A percentile compares a stretch with the other conserved stretches of the same genome.
Evolutionary conservation across 2,113 vertebrate genomes (phyloP).

Genomic region (Hippocampus zosterae): DNA sequence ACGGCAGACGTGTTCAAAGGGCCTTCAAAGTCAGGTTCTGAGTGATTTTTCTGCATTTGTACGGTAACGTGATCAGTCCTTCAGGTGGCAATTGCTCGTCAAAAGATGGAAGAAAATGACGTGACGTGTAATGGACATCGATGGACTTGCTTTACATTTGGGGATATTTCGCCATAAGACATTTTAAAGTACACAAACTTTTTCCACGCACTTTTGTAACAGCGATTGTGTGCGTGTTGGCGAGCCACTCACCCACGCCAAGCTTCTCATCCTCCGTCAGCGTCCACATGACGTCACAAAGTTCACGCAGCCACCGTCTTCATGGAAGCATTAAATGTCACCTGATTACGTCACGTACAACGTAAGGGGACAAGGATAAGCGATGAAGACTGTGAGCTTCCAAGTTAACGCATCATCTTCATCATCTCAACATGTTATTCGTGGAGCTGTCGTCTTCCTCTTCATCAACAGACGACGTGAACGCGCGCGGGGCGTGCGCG

Average conservation of each 20-base stretch:
- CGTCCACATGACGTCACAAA: constrained; percentile 71
- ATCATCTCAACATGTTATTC: background rate
- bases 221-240: background rate
- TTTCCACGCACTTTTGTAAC: background rate
- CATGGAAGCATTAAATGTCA: background rate
- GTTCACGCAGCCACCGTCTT: constrained; percentile 16
- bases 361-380: background rate
- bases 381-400: background rate
- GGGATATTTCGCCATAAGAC: background rate
- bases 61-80: background rate
- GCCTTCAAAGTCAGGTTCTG: background rate
- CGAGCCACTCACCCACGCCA: constrained; percentile 70
- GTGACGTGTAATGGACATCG: too few species aligned
- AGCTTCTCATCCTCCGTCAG: constrained; percentile 75
- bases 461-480: background rate
- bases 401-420: background rate
- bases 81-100: background rate
- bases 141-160: too few species aligned
- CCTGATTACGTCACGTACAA: background rate
- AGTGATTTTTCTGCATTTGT: background rate
- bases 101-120: background rate
- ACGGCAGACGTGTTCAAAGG: background rate
- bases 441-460: background rate
- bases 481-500: background rate
- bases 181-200: background rate